phyloP scores from a whole-genome alignment of 2,797 vertebrate genomes.

The Chaunax sp. region DNA sequence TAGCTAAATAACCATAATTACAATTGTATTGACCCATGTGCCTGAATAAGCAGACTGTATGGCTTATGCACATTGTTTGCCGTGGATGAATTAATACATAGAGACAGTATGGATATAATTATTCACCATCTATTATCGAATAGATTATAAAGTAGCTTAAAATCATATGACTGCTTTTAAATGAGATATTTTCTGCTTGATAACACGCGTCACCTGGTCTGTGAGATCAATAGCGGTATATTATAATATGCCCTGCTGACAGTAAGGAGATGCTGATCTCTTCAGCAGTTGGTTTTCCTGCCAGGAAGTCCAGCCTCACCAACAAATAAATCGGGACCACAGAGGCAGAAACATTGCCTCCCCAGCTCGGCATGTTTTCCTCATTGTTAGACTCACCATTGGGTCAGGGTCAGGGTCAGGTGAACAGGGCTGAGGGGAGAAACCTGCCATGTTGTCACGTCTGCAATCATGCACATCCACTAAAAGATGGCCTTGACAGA shows the following conservation, averaged over 20 bases:
- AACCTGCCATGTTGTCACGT: constrained; percentile 39
- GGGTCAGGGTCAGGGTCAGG: constrained; percentile 48
- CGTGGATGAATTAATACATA: constrained; percentile 18
- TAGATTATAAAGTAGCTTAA: background rate
- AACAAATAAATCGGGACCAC: constrained; percentile 2
- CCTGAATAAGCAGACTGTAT: constrained; percentile 29
- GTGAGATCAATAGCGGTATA: constrained; percentile 12
- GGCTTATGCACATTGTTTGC: constrained; percentile 26
- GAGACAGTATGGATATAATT: constrained; percentile 15
- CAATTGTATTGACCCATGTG: constrained; percentile 36
- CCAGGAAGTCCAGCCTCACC: constrained; percentile 20
- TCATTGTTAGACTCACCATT: constrained; percentile 18
- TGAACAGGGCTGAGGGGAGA: constrained; percentile 16
- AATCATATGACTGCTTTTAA: background rate
- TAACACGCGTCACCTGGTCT: constrained; percentile 1
- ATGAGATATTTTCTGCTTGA: constrained; percentile 6
- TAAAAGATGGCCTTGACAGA: constrained; percentile 40
- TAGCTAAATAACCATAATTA: constrained; percentile 35
- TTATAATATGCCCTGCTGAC: constrained; percentile 13
- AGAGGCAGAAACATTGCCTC: constrained; percentile 20
- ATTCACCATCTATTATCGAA: constrained; percentile 40
- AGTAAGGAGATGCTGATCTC: constrained; percentile 28
- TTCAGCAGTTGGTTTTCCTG: constrained; percentile 29
- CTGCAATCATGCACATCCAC: constrained; percentile 49
- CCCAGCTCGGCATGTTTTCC: constrained; percentile 26